Percentiles rank a stretch among this genome's conserved stretches.
phyloP scores from a whole-genome alignment of 2,113 vertebrate genomes.

The Lates calcarifer region DNA sequence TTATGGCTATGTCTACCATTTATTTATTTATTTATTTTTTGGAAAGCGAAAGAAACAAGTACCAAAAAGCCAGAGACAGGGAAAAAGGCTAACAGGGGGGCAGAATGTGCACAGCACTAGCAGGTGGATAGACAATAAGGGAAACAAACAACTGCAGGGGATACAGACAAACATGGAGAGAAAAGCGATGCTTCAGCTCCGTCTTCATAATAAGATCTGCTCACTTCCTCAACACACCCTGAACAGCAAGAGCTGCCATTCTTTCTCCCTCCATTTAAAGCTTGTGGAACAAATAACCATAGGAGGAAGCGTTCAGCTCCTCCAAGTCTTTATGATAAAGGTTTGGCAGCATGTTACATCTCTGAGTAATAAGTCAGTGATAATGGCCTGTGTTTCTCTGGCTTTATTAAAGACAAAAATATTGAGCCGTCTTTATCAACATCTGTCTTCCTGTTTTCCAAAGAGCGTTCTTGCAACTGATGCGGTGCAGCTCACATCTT shows the following conservation, averaged over 20 bases:
- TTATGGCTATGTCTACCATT: conserved; percentile 72
- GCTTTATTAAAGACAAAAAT: conserved; percentile 60
- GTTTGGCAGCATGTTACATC: conserved; percentile 54
- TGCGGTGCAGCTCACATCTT: conserved; percentile 20
- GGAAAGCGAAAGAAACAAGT: conserved; percentile 24
- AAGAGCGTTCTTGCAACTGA: conserved; percentile 43
- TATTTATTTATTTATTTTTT: too few species aligned
- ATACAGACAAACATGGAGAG: conserved; percentile 47
- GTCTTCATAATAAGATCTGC: conserved; percentile 39
- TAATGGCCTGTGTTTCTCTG: conserved; percentile 57
- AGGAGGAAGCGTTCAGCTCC: conserved; percentile 1
- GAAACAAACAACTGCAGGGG: conserved; percentile 59
- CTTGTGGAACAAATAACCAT: conserved; percentile 54
- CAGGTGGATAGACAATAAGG: conserved; percentile 54
- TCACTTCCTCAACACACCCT: conserved; percentile 53
- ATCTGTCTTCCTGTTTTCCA: conserved; percentile 56
- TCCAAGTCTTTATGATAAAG: conserved; percentile 50
- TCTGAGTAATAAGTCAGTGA: conserved; percentile 66
- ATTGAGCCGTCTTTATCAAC: conserved; percentile 39
- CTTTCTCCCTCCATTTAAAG: conserved; percentile 57
- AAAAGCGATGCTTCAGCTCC: conserved; percentile 41
- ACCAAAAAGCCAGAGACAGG: background rate
- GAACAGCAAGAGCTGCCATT: conserved; percentile 43
- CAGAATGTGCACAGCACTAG: conserved; percentile 31
- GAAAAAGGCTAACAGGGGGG: conserved; percentile 40